Base-by-base conservation (phyloP, 2,888 invertebrate species). In the Oxystoma pomonae region DNA sequence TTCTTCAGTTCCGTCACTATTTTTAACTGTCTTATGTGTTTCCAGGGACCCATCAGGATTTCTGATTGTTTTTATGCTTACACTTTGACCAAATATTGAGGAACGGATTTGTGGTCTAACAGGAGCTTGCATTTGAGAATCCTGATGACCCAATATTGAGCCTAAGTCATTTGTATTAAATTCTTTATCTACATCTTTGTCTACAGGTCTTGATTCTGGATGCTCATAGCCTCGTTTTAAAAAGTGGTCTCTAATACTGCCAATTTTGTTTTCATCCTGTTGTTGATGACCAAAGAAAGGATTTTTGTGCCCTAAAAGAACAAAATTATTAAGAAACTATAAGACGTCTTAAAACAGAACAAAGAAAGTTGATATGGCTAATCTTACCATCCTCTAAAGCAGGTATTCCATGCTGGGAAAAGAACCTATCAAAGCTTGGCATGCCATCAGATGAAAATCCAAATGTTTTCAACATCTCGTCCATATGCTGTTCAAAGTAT, bases 401-500 rank as follows among this genome's bases (percentile, higher is more conserved):
- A 18, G 67, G 66, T 20, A 16, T 17, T 16, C 1, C 16, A 7
- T 55, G 58, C 62, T 60, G 57, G 63, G 62, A 7, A 56, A 60
- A 62, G 53, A 51, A 63, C 51, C 57, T 63, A 50, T 67, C 68
- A 70, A 73, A 67, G 59, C 67, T 57, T 22, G 64, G 64, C 53
- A 66, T 57, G 16, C 63, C 66, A 35, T 35, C 35, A 35, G 35
- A 35, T 35, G 35, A 35, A 57, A 74, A 68, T n/a, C 80, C 81
- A 68, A 86, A 81, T 57, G 76, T 78, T 65, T 81, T 84, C 68
- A 87, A 72, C 65, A 87, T 80, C 59, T 83, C 81, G 65, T 84
- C 83, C 79, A 87, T 81, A 75, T 87, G 85, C 7, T 83, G 80
- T 72, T 87, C 86, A 70, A 87, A 86, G 69, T 83, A 85, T 65